Conservation (phyloP, 1,140 invertebrate species). For the Olivierus martensii region DNA sequence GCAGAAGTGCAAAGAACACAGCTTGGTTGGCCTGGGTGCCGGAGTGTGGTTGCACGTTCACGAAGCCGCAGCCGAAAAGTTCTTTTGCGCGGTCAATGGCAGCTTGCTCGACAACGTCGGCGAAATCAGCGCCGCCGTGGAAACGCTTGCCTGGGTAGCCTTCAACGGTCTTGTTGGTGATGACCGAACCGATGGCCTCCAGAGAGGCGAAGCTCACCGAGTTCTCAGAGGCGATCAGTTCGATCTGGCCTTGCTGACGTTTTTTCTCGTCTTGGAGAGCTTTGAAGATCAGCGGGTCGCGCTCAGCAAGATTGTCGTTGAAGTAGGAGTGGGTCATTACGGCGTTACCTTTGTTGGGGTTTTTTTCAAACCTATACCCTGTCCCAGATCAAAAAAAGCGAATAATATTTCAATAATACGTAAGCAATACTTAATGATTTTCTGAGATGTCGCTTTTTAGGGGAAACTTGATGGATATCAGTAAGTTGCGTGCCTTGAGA, state of each 20-base stretch:
- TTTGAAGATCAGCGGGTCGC: too few relatives aligned
- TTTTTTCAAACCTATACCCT: too few relatives aligned
- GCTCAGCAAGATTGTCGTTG: too few relatives aligned
- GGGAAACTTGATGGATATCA: too few relatives aligned
- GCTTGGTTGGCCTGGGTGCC: slow-evolving; percentile 1
- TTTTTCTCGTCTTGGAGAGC: not conserved
- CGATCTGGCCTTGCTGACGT: not conserved
- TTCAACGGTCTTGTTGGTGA: slow-evolving; percentile 17
- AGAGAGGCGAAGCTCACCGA: not conserved
- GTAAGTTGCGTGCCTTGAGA: too few relatives aligned
- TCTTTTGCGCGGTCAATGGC: not conserved
- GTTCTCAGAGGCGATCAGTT: slow-evolving; percentile 8
- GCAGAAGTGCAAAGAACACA: not conserved
- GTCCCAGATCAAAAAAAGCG: too few relatives aligned
- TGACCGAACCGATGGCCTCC: not conserved
- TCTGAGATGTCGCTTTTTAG: too few relatives aligned
- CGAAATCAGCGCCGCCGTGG: slow-evolving; percentile 10
- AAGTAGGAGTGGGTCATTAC: too few relatives aligned
- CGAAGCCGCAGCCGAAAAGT: slow-evolving; percentile 4
- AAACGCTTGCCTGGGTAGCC: slow-evolving; percentile 13
- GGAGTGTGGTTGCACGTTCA: slow-evolving; percentile 7
- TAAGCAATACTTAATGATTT: too few relatives aligned
- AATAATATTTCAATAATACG: too few relatives aligned
- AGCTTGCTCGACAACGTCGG: slow-evolving; percentile 3
- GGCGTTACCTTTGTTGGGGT: too few relatives aligned